Evolutionary conservation across 2,888 invertebrate species (phyloP), one percentile per base, ranked within the genome.

Genomic region (Oxycera nigricornis): DNA sequence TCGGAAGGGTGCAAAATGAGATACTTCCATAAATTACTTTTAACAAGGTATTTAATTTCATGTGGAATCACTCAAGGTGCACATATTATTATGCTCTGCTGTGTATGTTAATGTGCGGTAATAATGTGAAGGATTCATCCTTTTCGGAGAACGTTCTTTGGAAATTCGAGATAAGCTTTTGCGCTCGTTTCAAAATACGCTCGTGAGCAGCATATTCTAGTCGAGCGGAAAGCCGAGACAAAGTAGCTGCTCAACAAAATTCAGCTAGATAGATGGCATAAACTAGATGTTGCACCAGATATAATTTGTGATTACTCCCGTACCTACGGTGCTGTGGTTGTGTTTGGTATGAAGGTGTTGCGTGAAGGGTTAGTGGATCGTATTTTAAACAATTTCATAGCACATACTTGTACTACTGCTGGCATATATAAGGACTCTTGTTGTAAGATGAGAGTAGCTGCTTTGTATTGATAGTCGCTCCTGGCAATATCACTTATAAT

Each of bases 21-120:
- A 72, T 72, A 72, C 55, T 72, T 72, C 41, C 72, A 72, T 59
- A 72, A 72, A 72, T 72, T 72, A 72, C 72, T 72, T 72, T 72
- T 72, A 72, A 72, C 72, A 72, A 72, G 72, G 72, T 72, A 72
- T 72, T 72, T 72, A 72, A 72, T 72, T 72, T 59, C 72, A 72
- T 57, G 72, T 72, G 72, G 72, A 72, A 72, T 72, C 72, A 72
- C 72, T 72, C 72, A 72, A 72, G 72, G 72, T 72, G 59, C 72
- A 59, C 70, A 70, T 70, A 70, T 70, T 70, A 70, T 70, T 52
- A 70, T 70, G 55, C 30, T 70, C 30, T 35, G 65, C 70, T 70
- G 52, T 70, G 70, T 70, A 55, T 52, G 70, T 55, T 68, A 70
- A 70, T 70, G 55, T 70, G 70, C 55, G 70, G 70, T 55, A 52